A percentile compares a stretch with the other conserved stretches of the same genome.
Evolutionary conservation across 2,888 invertebrate species (phyloP).

Genomic region (Cosmia pyralina): DNA sequence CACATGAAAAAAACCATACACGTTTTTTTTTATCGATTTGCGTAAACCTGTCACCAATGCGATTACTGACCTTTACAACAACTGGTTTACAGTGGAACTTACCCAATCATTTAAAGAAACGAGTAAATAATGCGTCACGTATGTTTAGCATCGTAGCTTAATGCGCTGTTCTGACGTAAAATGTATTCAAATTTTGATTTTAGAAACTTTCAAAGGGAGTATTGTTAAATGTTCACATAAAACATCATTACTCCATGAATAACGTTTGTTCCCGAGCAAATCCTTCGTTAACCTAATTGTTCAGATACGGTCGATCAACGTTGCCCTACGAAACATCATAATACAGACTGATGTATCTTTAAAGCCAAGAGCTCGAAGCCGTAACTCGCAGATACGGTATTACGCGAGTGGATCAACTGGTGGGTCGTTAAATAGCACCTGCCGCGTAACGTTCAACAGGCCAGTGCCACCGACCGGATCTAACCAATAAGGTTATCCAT

Average conservation of each 20-base stretch:
- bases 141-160: background rate
- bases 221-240: background rate
- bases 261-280: slow-evolving; percentile 21
- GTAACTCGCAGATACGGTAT: slow-evolving; percentile 39
- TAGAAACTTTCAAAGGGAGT: background rate
- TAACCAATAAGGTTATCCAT: slow-evolving; percentile 44
- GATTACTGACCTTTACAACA: slow-evolving; percentile 38
- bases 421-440: slow-evolving; percentile 56
- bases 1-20: background rate
- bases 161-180: background rate
- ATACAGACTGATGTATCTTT: slow-evolving; percentile 7
- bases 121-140: slow-evolving; percentile 20
- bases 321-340: slow-evolving; percentile 26
- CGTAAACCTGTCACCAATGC: background rate
- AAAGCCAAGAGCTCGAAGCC: background rate
- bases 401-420: slow-evolving; percentile 43
- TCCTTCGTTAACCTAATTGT: slow-evolving; percentile 58
- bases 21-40: background rate
- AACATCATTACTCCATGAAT: background rate
- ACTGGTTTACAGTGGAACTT: slow-evolving; percentile 29
- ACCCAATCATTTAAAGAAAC: slow-evolving; percentile 5
- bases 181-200: slow-evolving; percentile 7
- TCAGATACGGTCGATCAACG: slow-evolving; percentile 18
- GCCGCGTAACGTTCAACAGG: slow-evolving; percentile 45
- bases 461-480: slow-evolving; percentile 53